A percentile compares a stretch with the other conserved stretches of the same genome.
These are phyloP conservation scores for Bombus impatiens DNA, from an alignment of 1,140 invertebrate species.

Conservation along the genomic window DNA sequence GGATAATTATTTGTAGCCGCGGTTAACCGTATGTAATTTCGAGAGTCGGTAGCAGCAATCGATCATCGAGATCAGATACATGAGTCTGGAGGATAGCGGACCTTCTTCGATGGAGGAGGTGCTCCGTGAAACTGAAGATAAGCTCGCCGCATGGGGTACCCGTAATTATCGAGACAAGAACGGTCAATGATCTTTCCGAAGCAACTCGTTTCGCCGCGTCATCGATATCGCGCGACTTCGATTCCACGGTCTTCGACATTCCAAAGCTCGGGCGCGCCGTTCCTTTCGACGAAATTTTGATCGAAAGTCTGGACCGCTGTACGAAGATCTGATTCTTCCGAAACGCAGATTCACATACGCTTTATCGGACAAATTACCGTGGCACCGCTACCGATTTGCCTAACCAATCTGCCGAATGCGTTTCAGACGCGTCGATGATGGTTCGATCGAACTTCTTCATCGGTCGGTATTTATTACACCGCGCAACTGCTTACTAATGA, in stretches of 20 bases:
- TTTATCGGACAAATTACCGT: background rate
- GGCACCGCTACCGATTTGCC: background rate
- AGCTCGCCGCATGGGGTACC: slow-evolving; percentile 71
- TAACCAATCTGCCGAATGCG: background rate
- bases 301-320: background rate
- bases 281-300: background rate
- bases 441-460: slow-evolving; percentile 30
- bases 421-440: background rate
- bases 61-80: slow-evolving; percentile 71
- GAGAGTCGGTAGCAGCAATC: slow-evolving; percentile 73
- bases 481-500: background rate
- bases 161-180: slow-evolving; percentile 73
- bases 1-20: slow-evolving; percentile 67
- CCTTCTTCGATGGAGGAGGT: slow-evolving; percentile 42
- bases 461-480: slow-evolving; percentile 24
- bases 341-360: background rate
- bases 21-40: slow-evolving; percentile 70
- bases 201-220: slow-evolving; percentile 65
- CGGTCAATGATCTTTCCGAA: slow-evolving; percentile 69
- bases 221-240: slow-evolving; percentile 56
- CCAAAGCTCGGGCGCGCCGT: background rate
- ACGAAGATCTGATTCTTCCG: background rate
- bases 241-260: slow-evolving; percentile 20
- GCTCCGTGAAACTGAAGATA: slow-evolving; percentile 67
- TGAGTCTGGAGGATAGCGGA: slow-evolving; percentile 49